These are phyloP conservation scores for Origma solitaria DNA, from an alignment of 2,113 vertebrate species.

Conservation along the genomic window DNA sequence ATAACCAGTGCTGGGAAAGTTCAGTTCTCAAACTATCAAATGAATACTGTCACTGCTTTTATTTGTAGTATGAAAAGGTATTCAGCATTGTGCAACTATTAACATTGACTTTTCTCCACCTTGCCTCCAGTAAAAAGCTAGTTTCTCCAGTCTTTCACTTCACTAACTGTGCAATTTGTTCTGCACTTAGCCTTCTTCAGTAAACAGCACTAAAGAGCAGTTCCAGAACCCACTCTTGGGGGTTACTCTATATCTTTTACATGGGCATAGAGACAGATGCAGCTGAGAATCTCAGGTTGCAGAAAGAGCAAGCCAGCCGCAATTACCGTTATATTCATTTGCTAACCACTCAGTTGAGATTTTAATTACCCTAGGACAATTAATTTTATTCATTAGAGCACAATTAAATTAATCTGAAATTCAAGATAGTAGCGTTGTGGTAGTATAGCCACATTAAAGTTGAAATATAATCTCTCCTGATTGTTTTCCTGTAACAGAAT, in stretches of 20 bases:
- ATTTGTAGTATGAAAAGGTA: not conserved
- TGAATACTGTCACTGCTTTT: not conserved
- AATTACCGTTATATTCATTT: constrained; percentile 46
- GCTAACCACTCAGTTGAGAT: constrained; percentile 32
- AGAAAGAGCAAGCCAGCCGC: constrained; percentile 30
- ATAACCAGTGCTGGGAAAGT: not conserved
- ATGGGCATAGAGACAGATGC: not conserved
- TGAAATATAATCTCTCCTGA: constrained; percentile 56
- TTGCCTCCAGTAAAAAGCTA: not conserved
- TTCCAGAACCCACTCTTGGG: not conserved
- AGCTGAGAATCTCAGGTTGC: not conserved
- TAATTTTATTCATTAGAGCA: constrained; percentile 62
- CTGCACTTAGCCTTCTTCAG: not conserved
- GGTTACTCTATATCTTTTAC: not conserved
- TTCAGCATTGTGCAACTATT: not conserved
- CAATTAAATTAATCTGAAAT: constrained; percentile 68
- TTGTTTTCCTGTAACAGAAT: constrained; percentile 51
- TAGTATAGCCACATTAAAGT: constrained; percentile 43
- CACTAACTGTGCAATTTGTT: not conserved
- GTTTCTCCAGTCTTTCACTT: not conserved
- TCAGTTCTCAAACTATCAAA: not conserved
- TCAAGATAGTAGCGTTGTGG: constrained; percentile 43
- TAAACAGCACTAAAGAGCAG: not conserved
- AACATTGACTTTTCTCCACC: not conserved
- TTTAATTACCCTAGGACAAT: constrained; percentile 60